Evolutionary conservation across 2,113 vertebrate genomes (phyloP).

Genomic region (Myiopsitta monachus): DNA sequence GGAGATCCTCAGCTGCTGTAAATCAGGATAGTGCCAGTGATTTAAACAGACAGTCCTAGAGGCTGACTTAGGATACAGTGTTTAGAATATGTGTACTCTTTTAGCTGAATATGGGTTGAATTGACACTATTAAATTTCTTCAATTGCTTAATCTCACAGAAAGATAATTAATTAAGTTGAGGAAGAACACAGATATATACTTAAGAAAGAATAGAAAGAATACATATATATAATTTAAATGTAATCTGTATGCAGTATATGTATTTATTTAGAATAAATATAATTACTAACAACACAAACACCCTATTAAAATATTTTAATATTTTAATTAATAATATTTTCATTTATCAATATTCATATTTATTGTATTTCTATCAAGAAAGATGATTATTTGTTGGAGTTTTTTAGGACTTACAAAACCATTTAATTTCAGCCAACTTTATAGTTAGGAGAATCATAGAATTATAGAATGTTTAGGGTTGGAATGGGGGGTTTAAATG

Average conservation of each 20-base stretch:
- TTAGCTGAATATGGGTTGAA: neutral
- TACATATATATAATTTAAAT: neutral
- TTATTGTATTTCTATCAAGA: neutral
- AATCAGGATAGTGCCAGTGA: neutral
- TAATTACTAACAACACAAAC: neutral
- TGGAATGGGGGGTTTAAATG: neutral
- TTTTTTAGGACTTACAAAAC: neutral
- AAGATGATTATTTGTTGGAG: accelerated
- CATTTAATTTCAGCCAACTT: neutral
- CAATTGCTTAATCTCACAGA: neutral
- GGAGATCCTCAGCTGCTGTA: neutral
- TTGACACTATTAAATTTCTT: neutral
- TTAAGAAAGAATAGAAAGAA: neutral
- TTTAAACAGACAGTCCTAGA: neutral
- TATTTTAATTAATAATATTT: neutral
- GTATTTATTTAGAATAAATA: neutral
- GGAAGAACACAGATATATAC: neutral
- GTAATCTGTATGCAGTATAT: neutral
- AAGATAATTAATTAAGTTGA: neutral
- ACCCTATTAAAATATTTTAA: neutral
- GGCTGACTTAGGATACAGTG: neutral
- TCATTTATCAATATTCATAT: neutral
- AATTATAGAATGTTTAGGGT: neutral
- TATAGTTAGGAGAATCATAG: neutral
- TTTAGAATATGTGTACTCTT: neutral